Conservation (phyloP, 2,113 vertebrate species). For the Ceyx melanurus region DNA sequence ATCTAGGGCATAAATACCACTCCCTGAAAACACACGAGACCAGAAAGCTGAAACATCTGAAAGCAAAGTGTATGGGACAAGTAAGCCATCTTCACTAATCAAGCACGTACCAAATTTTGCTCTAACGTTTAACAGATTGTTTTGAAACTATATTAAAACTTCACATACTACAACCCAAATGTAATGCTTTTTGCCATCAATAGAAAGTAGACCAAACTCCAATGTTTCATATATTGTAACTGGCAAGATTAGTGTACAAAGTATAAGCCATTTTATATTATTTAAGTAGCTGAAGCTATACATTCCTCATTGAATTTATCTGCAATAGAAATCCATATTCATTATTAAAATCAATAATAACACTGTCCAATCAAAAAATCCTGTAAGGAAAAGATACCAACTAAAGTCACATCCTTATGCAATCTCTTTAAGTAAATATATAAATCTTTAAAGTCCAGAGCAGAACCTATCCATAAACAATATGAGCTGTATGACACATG, state of each 20-base stretch:
- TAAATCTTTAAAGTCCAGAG: not conserved
- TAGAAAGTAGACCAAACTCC: not conserved
- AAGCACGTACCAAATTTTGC: not conserved
- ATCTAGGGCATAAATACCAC: constrained; percentile 44
- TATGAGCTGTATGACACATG: not conserved
- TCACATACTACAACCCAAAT: not conserved
- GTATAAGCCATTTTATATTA: not conserved
- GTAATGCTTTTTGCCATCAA: not conserved
- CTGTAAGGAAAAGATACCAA: not conserved
- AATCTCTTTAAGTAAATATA: not conserved
- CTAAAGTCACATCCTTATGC: not conserved
- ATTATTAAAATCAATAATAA: not conserved
- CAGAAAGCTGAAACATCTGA: not conserved
- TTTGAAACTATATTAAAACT: not conserved
- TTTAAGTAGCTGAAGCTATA: not conserved
- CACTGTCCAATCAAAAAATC: not conserved
- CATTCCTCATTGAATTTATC: not conserved
- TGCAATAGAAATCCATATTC: not conserved
- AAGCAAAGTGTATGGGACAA: not conserved
- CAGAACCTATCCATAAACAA: not conserved
- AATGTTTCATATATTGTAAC: not conserved
- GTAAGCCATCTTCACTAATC: not conserved
- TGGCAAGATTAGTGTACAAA: not conserved
- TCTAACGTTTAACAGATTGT: not conserved
- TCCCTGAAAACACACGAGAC: not conserved